phyloP scores from a whole-genome alignment of 2,888 invertebrate species.

The Thymelicus sylvestris region DNA sequence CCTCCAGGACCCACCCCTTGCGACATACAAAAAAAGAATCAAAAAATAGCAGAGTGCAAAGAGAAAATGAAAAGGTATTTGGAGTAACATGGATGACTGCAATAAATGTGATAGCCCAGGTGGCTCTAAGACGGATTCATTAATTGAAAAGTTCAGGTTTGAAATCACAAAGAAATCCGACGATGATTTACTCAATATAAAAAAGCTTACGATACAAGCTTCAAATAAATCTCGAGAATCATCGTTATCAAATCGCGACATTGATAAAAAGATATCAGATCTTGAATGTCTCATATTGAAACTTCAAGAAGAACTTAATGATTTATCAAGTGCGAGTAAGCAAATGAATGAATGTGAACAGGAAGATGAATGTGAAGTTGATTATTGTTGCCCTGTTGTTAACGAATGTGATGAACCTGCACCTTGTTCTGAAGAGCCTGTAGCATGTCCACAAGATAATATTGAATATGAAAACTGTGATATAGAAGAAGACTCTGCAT shows the following conservation, averaged over 20 bases:
- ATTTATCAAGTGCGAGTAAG: slow-evolving; percentile 49
- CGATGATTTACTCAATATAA: slow-evolving; percentile 46
- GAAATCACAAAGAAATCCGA: slow-evolving; percentile 45
- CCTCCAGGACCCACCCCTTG: slow-evolving; percentile 58
- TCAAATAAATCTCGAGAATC: slow-evolving; percentile 39
- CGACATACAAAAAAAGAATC: slow-evolving; percentile 51
- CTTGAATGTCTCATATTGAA: slow-evolving; percentile 57
- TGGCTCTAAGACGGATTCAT: slow-evolving; percentile 44
- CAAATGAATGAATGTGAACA: background rate
- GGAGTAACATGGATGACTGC: slow-evolving; percentile 55
- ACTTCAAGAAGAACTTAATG: slow-evolving; percentile 61
- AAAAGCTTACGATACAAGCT: slow-evolving; percentile 48
- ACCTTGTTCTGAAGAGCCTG: slow-evolving; percentile 16
- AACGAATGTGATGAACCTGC: slow-evolving; percentile 15
- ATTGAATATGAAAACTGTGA: slow-evolving; percentile 12
- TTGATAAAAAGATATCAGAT: slow-evolving; percentile 62
- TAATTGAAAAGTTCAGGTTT: slow-evolving; percentile 50
- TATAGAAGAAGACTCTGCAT: slow-evolving; percentile 15
- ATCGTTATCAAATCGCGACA: slow-evolving; percentile 43
- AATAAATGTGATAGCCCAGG: slow-evolving; percentile 36
- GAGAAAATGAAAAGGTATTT: slow-evolving; percentile 59
- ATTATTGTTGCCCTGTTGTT: background rate
- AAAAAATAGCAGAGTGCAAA: slow-evolving; percentile 52
- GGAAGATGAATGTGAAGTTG: slow-evolving; percentile 8
- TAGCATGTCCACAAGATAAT: slow-evolving; percentile 14